Evolutionary conservation across 2,888 invertebrate species (phyloP).

Genomic region (Drosophila atroscutellata): DNA sequence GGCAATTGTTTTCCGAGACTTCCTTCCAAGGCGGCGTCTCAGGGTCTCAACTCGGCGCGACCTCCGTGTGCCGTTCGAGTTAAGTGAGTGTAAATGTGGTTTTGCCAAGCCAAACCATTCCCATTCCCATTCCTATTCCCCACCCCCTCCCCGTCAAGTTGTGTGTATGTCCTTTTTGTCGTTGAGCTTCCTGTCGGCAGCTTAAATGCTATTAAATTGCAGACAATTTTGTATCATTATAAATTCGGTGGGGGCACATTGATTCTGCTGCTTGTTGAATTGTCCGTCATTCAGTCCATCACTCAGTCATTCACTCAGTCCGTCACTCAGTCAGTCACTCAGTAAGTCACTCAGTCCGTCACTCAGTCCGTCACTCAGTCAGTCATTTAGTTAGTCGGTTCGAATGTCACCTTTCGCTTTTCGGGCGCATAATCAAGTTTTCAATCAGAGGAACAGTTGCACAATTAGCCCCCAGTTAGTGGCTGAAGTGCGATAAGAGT

Average conservation of each 20-base stretch:
- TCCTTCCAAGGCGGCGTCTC: slow-evolving; percentile 29
- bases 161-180: slow-evolving; percentile 21
- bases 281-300: slow-evolving; percentile 12
- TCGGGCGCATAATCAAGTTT: slow-evolving; percentile 55
- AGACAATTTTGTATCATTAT: slow-evolving; percentile 73
- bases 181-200: slow-evolving; percentile 50
- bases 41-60: slow-evolving; percentile 31
- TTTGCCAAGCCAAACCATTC: slow-evolving; percentile 25
- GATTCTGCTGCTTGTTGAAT: slow-evolving; percentile 25
- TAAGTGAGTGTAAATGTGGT: slow-evolving; percentile 79
- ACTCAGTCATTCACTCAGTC: neutral
- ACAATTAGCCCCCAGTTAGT: slow-evolving; percentile 55
- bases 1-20: slow-evolving; percentile 68
- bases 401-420: slow-evolving; percentile 2
- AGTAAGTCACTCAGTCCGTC: neutral
- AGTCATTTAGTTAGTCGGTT: slow-evolving; percentile 4
- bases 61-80: slow-evolving; percentile 56
- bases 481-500: neutral
- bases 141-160: neutral
- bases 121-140: too few relatives aligned
- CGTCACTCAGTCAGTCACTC: slow-evolving; percentile 10
- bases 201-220: slow-evolving; percentile 80
- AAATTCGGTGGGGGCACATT: slow-evolving; percentile 44
- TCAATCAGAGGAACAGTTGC: slow-evolving; percentile 44
- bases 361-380: slow-evolving; percentile 6